phyloP scores from a whole-genome alignment of 1,140 invertebrate genomes.

The Procambarus virginalis region DNA sequence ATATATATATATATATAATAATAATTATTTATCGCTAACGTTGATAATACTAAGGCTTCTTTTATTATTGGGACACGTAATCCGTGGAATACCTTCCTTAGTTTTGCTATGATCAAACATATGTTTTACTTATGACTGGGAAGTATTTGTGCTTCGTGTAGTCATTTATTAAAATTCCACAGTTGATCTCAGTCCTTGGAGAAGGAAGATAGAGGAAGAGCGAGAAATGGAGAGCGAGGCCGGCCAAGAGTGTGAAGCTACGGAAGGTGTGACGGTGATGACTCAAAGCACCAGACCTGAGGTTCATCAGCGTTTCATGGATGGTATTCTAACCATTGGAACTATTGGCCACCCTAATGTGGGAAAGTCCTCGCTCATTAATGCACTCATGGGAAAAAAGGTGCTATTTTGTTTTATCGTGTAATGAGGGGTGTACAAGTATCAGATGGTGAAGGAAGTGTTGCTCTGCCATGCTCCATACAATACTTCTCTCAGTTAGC shows the following conservation, averaged over 20 bases:
- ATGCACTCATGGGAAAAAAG: conserved; percentile 92
- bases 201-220: conserved; percentile 88
- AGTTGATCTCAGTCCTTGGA: conserved; percentile 89
- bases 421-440: too few species aligned
- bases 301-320: conserved; percentile 84
- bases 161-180: conserved; percentile 16
- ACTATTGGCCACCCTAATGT: conserved; percentile 96
- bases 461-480: too few species aligned
- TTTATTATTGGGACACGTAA: too few species aligned
- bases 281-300: conserved; percentile 80
- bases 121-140: too few species aligned
- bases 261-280: conserved; percentile 74
- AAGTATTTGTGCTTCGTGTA: too few species aligned
- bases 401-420: conserved; percentile 72
- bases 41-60: too few species aligned
- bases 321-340: conserved; percentile 90
- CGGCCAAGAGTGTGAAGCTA: conserved; percentile 78
- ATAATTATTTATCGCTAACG: too few species aligned
- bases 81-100: too few species aligned
- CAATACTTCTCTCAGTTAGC: too few species aligned
- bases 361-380: conserved; percentile 95
- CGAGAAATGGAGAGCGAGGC: conserved; percentile 73
- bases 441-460: too few species aligned
- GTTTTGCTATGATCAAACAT: too few species aligned
- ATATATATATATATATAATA: too few species aligned